These are phyloP conservation scores for Hydrotaea cyrtoneurina DNA, from an alignment of 2,888 invertebrate species.

Conservation along the genomic window DNA sequence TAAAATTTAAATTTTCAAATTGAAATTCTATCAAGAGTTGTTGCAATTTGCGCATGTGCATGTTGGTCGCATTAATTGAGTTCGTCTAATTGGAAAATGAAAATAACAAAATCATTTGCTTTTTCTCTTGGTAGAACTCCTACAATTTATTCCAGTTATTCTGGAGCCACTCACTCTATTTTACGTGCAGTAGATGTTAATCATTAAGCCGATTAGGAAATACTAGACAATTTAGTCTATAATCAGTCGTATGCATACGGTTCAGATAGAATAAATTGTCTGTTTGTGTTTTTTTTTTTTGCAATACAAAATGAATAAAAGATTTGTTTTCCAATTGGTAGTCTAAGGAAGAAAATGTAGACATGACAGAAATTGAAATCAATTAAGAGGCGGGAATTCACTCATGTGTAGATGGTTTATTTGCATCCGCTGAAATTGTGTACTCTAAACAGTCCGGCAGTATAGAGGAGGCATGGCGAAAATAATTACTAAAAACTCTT, in stretches of 20 bases:
- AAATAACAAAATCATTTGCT: conserved; percentile 4
- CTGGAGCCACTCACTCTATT: neutral
- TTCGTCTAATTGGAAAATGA: conserved; percentile 13
- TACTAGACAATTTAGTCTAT: neutral
- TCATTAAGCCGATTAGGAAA: neutral
- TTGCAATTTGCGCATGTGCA: neutral
- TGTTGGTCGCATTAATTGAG: neutral
- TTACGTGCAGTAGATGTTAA: conserved; percentile 2
- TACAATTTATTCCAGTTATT: neutral
- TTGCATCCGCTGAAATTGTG: too few relatives aligned
- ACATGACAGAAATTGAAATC: too few relatives aligned
- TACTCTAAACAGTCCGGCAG: too few relatives aligned
- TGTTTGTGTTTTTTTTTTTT: neutral
- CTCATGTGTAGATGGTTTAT: too few relatives aligned
- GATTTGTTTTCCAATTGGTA: neutral
- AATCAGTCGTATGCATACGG: neutral
- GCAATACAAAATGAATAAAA: neutral
- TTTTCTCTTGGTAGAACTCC: too few relatives aligned
- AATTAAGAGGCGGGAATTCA: too few relatives aligned
- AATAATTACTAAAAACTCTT: too few relatives aligned
- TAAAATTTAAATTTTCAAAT: neutral
- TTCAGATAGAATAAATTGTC: neutral
- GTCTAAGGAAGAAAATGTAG: too few relatives aligned
- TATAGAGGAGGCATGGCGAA: too few relatives aligned
- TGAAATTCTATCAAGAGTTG: conserved; percentile 17